Base-by-base conservation (phyloP, 2,113 vertebrate species). In the Neotragus pygmaeus region DNA sequence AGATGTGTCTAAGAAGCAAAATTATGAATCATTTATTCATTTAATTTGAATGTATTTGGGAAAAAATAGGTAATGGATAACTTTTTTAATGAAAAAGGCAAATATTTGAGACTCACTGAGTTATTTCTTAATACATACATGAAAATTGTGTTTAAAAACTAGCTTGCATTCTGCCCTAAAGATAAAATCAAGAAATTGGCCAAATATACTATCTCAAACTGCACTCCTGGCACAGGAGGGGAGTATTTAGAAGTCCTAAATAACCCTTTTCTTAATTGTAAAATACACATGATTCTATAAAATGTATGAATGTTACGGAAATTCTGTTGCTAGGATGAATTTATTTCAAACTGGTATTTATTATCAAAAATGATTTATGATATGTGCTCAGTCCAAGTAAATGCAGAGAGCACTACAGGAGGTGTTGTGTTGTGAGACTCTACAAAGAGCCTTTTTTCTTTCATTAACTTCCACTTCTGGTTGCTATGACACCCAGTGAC, bases 331-430 rank as follows among this genome's bases (percentile, higher is more conserved):
- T 96, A 98, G 78, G 96, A 91, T 73, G 13, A 97, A 95, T 96
- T 93, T 97, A 92, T 95, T 95, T 64, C n/a, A 97, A 97, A 94
- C 95, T 88, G 73, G 91, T 96, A 88, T 84, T 97, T 97, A 95
- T 96, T 92, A 95, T 95, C 58, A 97, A 96, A 97, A 97, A 97
- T 98, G 96, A 98, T 98, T 98, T 97, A 97, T 98, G 95, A 87
- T 93, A 96, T 97, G 83, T 92, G 45, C n/a, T 96, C 85, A 73
- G 43, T 95, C 82, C 95, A 96, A 92, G 96, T 95, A 96, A 97
- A 97, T 96, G 85, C 62, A 92, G 43, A 55, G 77, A 95, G 73
- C 95, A 89, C 97, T 53, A 51, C 87, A 92, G 96, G 97, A 95
- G 96, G 96, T 70, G 62, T 7, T 86, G 90, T 77, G n/a, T 91